Base-by-base conservation (phyloP, 2,113 vertebrate genomes). In the Campylomormyrus tamandua region DNA sequence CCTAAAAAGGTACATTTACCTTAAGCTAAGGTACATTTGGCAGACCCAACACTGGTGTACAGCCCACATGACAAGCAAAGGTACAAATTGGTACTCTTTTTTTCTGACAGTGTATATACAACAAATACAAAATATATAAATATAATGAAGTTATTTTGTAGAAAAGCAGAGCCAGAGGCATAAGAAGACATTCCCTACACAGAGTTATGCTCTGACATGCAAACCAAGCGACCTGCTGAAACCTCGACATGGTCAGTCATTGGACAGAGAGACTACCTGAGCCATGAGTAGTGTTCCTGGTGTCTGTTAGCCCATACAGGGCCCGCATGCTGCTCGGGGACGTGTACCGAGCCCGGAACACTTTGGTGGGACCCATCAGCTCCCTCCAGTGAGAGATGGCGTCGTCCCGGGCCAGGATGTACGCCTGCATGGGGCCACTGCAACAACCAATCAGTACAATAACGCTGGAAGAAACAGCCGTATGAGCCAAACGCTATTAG, bases 331-430 rank as follows among this genome's bases (percentile, higher is more conserved):
- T 96, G 49, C 93, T 91, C 0, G 98, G 98, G 1, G 96, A 94
- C 0, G 93, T 93, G 92, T 97, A 94, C 87, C 94, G 96, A 24
- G 98, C 98, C 93, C 89, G 95, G 92, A 97, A 99, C 74, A 99
- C 98, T 95, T 96, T 97, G 87, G 98, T 99, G 21, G 98, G 98
- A 21, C 98, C 98, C 98, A 99, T 99, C 90, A 99, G 89, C 0
- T 95, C 95, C 89, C 98, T 97, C 98, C 98, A 99, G 92, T 94
- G 95, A 0, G 91, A 90, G 27, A 99, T 83, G 56, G 97, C 98
- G 1, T 99, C 96, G 90, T 97, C 95, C 15, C 96, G 96, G 56
- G 98, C 98, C 77, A 99, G 93, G 92, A 99, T 96, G 91, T 99
- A 99, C 0, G 98, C 98, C 89, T 97, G 95, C 96, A 99, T 97